A percentile compares a stretch with the other conserved stretches of the same genome.
phyloP scores from a whole-genome alignment of 2,113 vertebrate genomes.

The Rhabdornis inornatus region DNA sequence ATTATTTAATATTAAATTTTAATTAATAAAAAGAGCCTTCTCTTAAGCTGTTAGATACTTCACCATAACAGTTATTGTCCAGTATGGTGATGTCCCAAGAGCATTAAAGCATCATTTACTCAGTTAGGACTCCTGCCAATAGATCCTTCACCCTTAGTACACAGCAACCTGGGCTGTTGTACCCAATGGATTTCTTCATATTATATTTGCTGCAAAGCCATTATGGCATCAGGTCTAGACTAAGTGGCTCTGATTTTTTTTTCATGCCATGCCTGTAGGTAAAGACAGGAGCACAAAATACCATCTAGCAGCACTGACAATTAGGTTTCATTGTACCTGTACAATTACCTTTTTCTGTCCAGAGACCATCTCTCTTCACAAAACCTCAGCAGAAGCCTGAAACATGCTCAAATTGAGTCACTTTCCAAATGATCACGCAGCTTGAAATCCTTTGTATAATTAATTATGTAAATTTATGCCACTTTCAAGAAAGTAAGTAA shows the following conservation, averaged over 20 bases:
- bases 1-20: not conserved
- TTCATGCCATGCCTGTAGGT: not conserved
- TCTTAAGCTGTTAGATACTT: not conserved
- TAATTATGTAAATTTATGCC: not conserved
- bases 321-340: not conserved
- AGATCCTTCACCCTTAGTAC: not conserved
- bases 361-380: not conserved
- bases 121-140: not conserved
- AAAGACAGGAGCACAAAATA: not conserved
- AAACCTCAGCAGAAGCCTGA: not conserved
- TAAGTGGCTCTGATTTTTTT: not conserved
- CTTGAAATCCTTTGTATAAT: not conserved
- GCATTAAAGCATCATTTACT: not conserved
- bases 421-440: not conserved
- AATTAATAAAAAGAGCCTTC: not conserved
- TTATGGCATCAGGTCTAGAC: not conserved
- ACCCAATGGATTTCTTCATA: not conserved
- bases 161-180: not conserved
- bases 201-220: not conserved
- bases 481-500: not conserved
- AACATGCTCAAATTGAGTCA: not conserved
- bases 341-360: not conserved
- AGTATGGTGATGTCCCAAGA: not conserved
- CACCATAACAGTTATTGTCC: not conserved
- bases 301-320: not conserved